Evolutionary conservation across 2,797 vertebrate genomes (phyloP).

Genomic region (Moxostoma hubbsi): DNA sequence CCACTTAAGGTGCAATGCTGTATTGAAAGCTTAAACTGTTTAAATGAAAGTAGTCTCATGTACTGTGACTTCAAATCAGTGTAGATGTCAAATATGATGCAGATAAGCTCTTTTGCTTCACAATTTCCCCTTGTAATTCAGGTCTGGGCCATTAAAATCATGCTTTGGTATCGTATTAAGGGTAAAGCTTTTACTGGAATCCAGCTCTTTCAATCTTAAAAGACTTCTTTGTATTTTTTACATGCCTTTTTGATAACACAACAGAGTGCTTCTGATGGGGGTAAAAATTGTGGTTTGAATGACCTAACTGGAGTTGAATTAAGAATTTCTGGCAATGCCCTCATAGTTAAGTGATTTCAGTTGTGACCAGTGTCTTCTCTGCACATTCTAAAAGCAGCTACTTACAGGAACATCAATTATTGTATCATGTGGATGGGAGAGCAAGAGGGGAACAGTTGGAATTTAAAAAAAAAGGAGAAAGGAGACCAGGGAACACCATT

Average conservation of each 20-base stretch:
- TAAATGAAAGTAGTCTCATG: constrained; percentile 23
- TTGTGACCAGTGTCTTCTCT: constrained; percentile 48
- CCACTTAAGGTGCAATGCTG: no score
- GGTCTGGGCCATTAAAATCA: constrained; percentile 21
- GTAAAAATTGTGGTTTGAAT: constrained; percentile 45
- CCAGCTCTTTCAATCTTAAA: constrained; percentile 7
- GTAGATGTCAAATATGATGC: not conserved
- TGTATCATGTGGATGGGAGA: constrained; percentile 44
- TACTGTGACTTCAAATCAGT: constrained; percentile 4
- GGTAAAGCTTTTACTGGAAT: not conserved
- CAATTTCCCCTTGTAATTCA: constrained; percentile 10
- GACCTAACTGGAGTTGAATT: constrained; percentile 27
- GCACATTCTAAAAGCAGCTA: constrained; percentile 44
- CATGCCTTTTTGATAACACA: not conserved
- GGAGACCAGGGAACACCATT: constrained; percentile 39
- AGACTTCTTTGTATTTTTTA: not conserved
- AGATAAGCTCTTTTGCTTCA: not conserved
- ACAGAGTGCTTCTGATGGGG: constrained; percentile 26
- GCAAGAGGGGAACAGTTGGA: constrained; percentile 4
- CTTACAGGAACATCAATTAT: constrained; percentile 51
- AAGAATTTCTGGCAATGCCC: constrained; percentile 36
- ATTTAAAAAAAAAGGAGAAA: not conserved
- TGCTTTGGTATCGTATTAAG: constrained; percentile 10
- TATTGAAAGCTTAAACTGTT: not conserved
- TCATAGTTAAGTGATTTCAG: constrained; percentile 39